Evolutionary conservation across 2,888 invertebrate genomes (phyloP).

Genomic region (Galeopsomyia nigrocyanea): DNA sequence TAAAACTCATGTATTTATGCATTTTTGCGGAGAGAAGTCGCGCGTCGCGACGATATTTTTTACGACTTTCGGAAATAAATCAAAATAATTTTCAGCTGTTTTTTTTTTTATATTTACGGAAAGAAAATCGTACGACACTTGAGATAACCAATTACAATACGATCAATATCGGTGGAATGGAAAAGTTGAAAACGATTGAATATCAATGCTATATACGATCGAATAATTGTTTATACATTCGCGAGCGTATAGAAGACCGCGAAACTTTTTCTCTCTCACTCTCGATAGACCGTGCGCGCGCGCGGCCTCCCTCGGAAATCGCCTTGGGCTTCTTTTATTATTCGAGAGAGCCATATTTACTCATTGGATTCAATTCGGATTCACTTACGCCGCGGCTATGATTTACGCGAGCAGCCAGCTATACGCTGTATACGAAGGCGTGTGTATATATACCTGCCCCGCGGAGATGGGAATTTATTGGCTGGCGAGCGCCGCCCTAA

Average conservation of each 20-base stretch:
- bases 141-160: too few species aligned
- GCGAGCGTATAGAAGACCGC: neutral
- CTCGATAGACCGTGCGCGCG: neutral
- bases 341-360: slow-evolving; percentile 65
- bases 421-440: slow-evolving; percentile 54
- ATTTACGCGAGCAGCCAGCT: slow-evolving; percentile 55
- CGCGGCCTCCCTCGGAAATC: slow-evolving; percentile 3
- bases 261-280: neutral
- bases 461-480: slow-evolving; percentile 66
- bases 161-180: neutral
- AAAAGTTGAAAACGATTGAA: slow-evolving; percentile 37
- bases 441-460: slow-evolving; percentile 45
- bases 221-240: slow-evolving; percentile 45
- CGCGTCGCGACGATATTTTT: slow-evolving; percentile 11
- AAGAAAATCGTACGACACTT: neutral
- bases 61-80: neutral
- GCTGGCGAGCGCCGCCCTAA: slow-evolving; percentile 54
- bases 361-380: slow-evolving; percentile 67
- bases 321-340: slow-evolving; percentile 55
- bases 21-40: slow-evolving; percentile 51
- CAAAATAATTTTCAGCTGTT: too few species aligned
- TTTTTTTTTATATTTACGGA: too few species aligned
- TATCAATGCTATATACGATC: slow-evolving; percentile 27
- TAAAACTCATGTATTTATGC: slow-evolving; percentile 67
- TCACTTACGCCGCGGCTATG: slow-evolving; percentile 61